phyloP scores from a whole-genome alignment of 2,797 vertebrate genomes.

The Cuniculus paca region DNA sequence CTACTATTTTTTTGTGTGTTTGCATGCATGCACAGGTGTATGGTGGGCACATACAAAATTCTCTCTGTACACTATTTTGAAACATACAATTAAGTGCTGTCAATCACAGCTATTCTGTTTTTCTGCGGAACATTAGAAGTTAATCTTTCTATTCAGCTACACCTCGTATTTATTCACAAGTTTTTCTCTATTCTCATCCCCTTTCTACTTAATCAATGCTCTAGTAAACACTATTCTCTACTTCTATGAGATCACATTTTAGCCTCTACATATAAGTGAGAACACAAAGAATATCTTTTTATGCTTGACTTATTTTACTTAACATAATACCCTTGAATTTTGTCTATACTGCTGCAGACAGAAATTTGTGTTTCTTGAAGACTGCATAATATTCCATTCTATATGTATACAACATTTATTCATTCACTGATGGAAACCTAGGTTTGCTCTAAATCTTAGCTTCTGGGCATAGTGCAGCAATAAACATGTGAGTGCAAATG shows the following conservation, averaged over 20 bases:
- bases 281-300: background rate
- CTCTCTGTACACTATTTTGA: background rate
- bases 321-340: background rate
- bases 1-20: background rate
- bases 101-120: background rate
- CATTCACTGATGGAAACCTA: background rate
- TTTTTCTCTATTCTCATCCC: background rate
- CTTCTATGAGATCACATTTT: background rate
- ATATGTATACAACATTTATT: background rate
- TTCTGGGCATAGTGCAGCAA: background rate
- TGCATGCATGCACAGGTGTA: background rate
- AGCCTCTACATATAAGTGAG: background rate
- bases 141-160: background rate
- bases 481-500: background rate
- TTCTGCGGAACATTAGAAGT: too few species aligned
- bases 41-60: background rate
- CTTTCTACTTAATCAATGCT: background rate
- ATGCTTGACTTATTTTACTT: background rate
- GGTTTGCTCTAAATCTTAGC: background rate
- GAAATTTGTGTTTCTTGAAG: background rate
- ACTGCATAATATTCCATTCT: background rate
- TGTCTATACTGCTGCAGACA: background rate
- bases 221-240: background rate
- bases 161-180: background rate
- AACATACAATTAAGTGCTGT: background rate